Percentiles rank a stretch among this genome's conserved stretches.
Evolutionary conservation across 1,140 invertebrate species (phyloP).

Genomic region (Drosophila mauritiana): DNA sequence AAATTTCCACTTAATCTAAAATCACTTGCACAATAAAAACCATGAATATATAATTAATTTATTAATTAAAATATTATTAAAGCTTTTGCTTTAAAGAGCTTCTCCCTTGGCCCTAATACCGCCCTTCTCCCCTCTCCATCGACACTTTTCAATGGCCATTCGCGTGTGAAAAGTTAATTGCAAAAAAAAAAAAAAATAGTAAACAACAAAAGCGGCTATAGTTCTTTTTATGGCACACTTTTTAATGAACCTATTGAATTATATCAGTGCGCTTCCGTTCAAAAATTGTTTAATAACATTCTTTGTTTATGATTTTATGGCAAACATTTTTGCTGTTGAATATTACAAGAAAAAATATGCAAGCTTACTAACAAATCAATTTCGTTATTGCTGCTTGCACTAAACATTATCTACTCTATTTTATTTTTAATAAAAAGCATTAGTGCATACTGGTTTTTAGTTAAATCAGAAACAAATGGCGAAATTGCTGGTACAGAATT

Average conservation of each 20-base stretch:
- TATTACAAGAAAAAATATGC: background rate
- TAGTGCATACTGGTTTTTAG: background rate
- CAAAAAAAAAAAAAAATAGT: conserved; percentile 37
- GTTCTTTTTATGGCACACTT: conserved; percentile 15
- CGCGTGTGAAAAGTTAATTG: conserved; percentile 60
- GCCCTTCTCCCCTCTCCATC: background rate
- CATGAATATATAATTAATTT: conserved; percentile 64
- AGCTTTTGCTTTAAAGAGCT: conserved; percentile 21
- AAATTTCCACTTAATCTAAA: conserved; percentile 56
- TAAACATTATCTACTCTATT: background rate
- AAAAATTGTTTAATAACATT: conserved; percentile 1
- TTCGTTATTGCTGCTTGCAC: background rate
- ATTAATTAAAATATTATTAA: conserved; percentile 79
- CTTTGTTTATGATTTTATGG: conserved; percentile 1
- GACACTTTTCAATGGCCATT: conserved; percentile 16
- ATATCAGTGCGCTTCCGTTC: conserved; percentile 1
- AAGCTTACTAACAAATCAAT: too few relatives aligned
- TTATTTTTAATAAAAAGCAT: background rate
- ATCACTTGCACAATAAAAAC: conserved; percentile 25
- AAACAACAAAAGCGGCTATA: conserved; percentile 25
- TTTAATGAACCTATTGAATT: conserved; percentile 13
- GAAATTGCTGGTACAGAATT: conserved; percentile 1
- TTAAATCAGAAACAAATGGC: conserved; percentile 17
- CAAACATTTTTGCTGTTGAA: background rate
- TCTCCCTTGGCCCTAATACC: conserved; percentile 15